Evolutionary conservation across 92 coral and sea anemone genomes (phyloP), one percentile per base, ranked within the genome.

Genomic region (Phenganax stokvisi): DNA sequence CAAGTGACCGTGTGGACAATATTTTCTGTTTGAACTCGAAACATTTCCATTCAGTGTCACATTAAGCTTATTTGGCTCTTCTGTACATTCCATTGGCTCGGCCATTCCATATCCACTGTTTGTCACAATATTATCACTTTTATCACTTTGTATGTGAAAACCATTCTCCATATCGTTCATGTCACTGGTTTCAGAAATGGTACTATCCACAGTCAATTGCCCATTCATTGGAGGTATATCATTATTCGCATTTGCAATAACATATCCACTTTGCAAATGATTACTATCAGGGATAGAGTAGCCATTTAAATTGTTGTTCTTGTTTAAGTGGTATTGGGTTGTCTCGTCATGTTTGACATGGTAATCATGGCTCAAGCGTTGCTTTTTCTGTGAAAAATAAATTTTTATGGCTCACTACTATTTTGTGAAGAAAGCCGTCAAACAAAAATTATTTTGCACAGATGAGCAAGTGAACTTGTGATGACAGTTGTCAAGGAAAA

Each of bases 21-120:
- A 59, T 44, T 76, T 76, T 31, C 55, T 8, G 44, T 76, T n/a
- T 10, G 59, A 52, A 57, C 12, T 29, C 12, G 81, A 15, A 7
- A 15, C 8, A n/a, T 76, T 76, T 1, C 81, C 56, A 57, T 76
- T 57, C 53, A 58, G 28, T 76, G 60, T 55, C 2, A 16, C 15
- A 12, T 12, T 11, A 29, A 11, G 10, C 10, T 64, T 10, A 0
- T 20, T 56, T 53, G 44, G 65, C 8, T 59, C 71, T 15, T 76
- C 81, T 13, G 70, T 12, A 28, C 59, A 76, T 31, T 76, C 81
- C 81, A 76, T 76, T 58, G 70, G 70, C 29, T 76, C 81, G 16
- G 70, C 4, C 6, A 60, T 11, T 15, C 54, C 12, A 11, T 44
- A 29, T 8, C 28, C 29, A 76, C 27, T 54, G 6, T 60, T 64